Evolutionary conservation across 1,140 invertebrate genomes (phyloP).

Genomic region (Eriocheir sinensis): DNA sequence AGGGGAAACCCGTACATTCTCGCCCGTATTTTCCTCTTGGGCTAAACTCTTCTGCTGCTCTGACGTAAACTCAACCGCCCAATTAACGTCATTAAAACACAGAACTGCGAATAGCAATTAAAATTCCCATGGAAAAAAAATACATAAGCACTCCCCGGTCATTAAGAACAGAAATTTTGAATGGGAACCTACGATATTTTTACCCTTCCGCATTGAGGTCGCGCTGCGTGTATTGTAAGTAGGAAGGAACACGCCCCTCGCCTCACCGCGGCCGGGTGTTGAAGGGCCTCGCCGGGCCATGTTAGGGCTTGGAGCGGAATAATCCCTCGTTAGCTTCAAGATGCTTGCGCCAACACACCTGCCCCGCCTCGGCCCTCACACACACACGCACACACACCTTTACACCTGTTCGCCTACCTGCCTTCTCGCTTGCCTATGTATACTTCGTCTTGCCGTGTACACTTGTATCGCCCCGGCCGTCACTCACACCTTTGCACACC

Average conservation of each 20-base stretch:
- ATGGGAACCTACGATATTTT: background rate
- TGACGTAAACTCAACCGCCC: too few species aligned
- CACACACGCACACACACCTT: slow-evolving; percentile 60
- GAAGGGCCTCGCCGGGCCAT: background rate
- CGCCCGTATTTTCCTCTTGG: background rate
- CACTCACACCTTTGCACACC: background rate
- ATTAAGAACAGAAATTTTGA: background rate
- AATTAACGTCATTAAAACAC: slow-evolving; percentile 12
- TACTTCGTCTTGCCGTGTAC: too few species aligned
- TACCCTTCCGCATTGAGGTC: background rate
- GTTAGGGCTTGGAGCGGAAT: background rate
- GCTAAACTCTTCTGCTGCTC: background rate
- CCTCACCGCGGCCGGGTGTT: background rate
- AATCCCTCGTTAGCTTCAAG: background rate
- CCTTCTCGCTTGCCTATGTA: too few species aligned
- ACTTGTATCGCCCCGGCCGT: too few species aligned
- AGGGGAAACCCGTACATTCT: background rate
- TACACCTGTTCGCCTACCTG: too few species aligned
- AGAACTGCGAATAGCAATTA: background rate
- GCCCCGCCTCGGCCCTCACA: slow-evolving; percentile 33
- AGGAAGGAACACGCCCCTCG: background rate
- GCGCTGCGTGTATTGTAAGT: background rate
- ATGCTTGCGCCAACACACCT: slow-evolving; percentile 6
- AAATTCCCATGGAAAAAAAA: background rate
- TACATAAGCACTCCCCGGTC: background rate